Conservation (phyloP, 2,888 invertebrate genomes). For the Eilema griseolum region DNA sequence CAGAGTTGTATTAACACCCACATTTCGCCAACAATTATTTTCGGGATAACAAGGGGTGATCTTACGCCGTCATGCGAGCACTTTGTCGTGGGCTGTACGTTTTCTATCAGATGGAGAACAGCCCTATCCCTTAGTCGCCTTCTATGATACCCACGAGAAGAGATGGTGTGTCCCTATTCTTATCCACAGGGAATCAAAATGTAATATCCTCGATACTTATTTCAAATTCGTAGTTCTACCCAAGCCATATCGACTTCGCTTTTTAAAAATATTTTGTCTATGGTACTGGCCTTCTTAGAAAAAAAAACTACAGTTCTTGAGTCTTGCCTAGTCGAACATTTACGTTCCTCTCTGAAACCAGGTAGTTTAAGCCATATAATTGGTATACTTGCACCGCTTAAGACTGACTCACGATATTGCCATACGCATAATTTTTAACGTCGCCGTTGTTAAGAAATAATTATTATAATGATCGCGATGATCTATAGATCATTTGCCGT, state of each 20-base stretch:
- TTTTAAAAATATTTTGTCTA: not conserved
- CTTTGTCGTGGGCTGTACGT: too few relatives aligned
- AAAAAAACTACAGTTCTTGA: not conserved
- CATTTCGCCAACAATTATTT: too few relatives aligned
- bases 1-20: too few relatives aligned
- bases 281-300: not conserved
- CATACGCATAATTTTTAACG: slow-evolving; percentile 17
- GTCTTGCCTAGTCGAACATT: not conserved
- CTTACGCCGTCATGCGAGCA: too few relatives aligned
- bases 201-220: too few relatives aligned
- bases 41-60: too few relatives aligned
- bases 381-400: not conserved
- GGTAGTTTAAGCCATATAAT: slow-evolving; percentile 7
- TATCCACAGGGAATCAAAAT: too few relatives aligned
- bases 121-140: too few relatives aligned
- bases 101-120: too few relatives aligned
- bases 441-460: slow-evolving; percentile 25
- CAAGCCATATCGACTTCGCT: not conserved
- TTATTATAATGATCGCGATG: slow-evolving; percentile 37
- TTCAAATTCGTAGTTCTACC: too few relatives aligned
- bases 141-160: too few relatives aligned
- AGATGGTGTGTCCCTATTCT: too few relatives aligned
- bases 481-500: slow-evolving; percentile 44
- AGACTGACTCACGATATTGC: slow-evolving; percentile 7
- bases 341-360: slow-evolving; percentile 1